Base-by-base conservation (phyloP, 2,113 vertebrate genomes). In the Hyaena hyaena region DNA sequence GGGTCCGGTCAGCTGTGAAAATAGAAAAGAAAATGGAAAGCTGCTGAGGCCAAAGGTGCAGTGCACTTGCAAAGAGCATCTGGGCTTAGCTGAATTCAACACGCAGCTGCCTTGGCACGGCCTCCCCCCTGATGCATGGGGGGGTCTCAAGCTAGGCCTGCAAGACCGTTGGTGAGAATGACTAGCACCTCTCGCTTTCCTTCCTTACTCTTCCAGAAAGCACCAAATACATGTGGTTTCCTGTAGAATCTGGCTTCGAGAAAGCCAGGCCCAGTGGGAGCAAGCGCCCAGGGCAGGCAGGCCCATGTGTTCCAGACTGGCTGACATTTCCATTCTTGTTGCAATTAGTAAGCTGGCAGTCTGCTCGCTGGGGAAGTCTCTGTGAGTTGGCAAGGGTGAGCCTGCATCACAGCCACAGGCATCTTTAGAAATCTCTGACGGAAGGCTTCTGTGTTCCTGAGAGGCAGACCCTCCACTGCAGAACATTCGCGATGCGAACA, bases 281-380 rank as follows among this genome's bases (percentile, higher is more conserved):
- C 45, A 90, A 95, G 94, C 68, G 77, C 68, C 80, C 43, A 73
- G 77, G 93, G 66, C 35, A 94, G 95, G 73, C 31, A 69, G 77
- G 83, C 21, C 88, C 76, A 58, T 1, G 31, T 4, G 6, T 69
- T 69, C 71, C 77, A 95, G 71, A 26, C 24, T 26, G 73, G 53
- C 74, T 91, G 92, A 69, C 17, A 43, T 66, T 71, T 97, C 48
- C n/a, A n/a, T 55, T 85, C 31, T 43, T 45, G 4, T 39, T 74
- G 31, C 0, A 5, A 84, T 89, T 82, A 86, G 85, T 66, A 61
- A 96, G 50, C 79, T 83, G 63, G 31, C 68, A 92, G 77, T 48
- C 79, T 80, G 50, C 35, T 88, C 43, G 10, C n/a, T 0, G 1
- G 10, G 10, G n/a, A 48, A 93, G 86, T 74, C 66, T 82, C 81